Evolutionary conservation across 2,113 vertebrate genomes (phyloP), one percentile per base, ranked within the genome.

Genomic region (Dryoscopus gambensis): DNA sequence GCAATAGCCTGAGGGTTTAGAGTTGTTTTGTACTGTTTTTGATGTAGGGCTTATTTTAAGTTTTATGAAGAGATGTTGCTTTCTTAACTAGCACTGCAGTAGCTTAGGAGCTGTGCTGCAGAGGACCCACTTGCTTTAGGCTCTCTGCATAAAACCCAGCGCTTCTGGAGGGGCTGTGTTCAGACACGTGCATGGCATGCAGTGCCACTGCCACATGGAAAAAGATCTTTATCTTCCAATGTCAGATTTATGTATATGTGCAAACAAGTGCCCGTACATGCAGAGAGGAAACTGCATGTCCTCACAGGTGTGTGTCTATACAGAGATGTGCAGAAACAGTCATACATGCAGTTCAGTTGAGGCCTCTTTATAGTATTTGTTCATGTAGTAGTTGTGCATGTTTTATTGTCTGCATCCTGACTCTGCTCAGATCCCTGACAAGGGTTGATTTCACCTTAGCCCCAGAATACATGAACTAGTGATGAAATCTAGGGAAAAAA

Each of bases 21-120:
- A 91, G 74, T 96, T 97, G 93, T 92, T 97, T 95, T 95, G 90
- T 95, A 91, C 71, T 62, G 86, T 2, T 92, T 97, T 97, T 97
- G 96, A 97, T 96, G 92, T 95, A 91, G 89, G 88, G 94, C 79
- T 97, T 97, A 94, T 89, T 96, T 90, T 78, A 68, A 84, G 69
- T 88, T 97, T 93, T 93, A 87, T 90, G 87, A 91, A 91, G 92
- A 93, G 88, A 83, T 87, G 76, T 49, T 95, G 73, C 73, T 83
- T 95, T 94, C 79, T 92, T 89, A 93, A 85, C 78, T 78, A 96
- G 87, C 59, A 42, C 62, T 1, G 2, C 68, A 69, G 84, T 73
- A 91, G 93, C 62, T 95, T 84, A 88, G 2, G 25, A 90, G 71
- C 71, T 93, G 62, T 50, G 94, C 82, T 94, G 78, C 53, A 77